phyloP scores from a whole-genome alignment of 53 echinoderm and acorn worm species.

The Apostichopus leukothele region DNA sequence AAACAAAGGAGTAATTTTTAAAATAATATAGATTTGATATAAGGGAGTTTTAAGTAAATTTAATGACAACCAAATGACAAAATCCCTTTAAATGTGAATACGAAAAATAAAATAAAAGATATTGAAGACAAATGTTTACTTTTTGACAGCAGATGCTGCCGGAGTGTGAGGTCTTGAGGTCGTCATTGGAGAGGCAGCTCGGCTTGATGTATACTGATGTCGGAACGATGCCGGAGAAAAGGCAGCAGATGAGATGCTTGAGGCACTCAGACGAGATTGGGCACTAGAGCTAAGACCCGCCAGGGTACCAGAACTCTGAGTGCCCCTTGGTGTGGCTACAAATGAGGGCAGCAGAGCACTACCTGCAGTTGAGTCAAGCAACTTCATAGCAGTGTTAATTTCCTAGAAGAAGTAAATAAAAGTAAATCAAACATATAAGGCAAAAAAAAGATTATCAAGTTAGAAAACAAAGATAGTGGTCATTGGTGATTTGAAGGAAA shows the following conservation, averaged over 20 bases:
- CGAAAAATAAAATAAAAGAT: too few relatives aligned
- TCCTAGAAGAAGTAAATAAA: conserved; percentile 27
- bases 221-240: conserved; percentile 60
- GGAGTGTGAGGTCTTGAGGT: conserved; percentile 82
- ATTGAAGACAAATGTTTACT: background rate
- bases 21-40: too few relatives aligned
- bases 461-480: too few relatives aligned
- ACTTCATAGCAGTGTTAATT: conserved; percentile 63
- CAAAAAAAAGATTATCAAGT: too few relatives aligned
- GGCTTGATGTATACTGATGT: conserved; percentile 58
- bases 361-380: conserved; percentile 60
- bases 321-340: conserved; percentile 68
- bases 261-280: conserved; percentile 86
- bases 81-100: too few relatives aligned
- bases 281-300: conserved; percentile 84
- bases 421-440: background rate
- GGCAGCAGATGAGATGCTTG: conserved; percentile 62
- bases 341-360: conserved; percentile 54
- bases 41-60: too few relatives aligned
- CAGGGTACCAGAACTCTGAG: conserved; percentile 68
- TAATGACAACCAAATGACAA: too few relatives aligned
- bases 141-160: conserved; percentile 21
- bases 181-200: conserved; percentile 68
- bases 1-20: too few relatives aligned
- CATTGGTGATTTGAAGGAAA: too few relatives aligned